Percentiles rank a stretch among this genome's conserved stretches.
phyloP scores from a whole-genome alignment of 2,113 vertebrate species.

The Ondatra zibethicus region DNA sequence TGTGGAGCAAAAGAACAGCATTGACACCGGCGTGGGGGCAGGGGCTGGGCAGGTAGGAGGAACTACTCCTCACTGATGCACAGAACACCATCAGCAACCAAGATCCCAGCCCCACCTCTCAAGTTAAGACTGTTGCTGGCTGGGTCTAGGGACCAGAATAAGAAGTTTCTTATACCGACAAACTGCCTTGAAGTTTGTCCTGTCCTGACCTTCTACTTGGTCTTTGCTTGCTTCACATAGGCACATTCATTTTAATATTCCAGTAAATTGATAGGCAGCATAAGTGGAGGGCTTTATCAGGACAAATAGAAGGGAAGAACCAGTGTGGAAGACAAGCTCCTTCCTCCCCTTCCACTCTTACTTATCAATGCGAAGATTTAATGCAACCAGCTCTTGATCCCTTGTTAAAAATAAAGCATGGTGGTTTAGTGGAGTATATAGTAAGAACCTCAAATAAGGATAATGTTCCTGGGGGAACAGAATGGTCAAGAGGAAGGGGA shows the following conservation, averaged over 20 bases:
- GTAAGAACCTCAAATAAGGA: neutral
- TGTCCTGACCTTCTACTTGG: neutral
- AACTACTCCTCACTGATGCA: neutral
- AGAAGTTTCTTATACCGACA: neutral
- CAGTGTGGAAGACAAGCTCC: neutral
- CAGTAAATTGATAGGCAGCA: neutral
- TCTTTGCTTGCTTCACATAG: neutral
- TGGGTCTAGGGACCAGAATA: too few relatives aligned
- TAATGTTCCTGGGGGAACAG: neutral
- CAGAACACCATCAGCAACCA: neutral
- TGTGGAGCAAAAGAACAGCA: neutral
- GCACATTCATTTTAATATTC: neutral
- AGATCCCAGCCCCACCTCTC: neutral
- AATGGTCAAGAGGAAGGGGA: too few relatives aligned
- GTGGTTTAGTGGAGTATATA: neutral
- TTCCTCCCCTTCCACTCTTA: neutral
- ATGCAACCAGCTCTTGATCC: neutral
- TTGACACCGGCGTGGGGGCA: accelerated
- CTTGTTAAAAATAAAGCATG: neutral
- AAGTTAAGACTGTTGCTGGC: neutral
- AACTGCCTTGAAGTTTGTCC: neutral
- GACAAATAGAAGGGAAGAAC: neutral
- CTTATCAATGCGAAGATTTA: neutral
- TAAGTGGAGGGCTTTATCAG: neutral
- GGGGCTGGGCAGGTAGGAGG: neutral